phyloP scores from a whole-genome alignment of 2,113 vertebrate genomes.

The Stercorarius parasiticus region DNA sequence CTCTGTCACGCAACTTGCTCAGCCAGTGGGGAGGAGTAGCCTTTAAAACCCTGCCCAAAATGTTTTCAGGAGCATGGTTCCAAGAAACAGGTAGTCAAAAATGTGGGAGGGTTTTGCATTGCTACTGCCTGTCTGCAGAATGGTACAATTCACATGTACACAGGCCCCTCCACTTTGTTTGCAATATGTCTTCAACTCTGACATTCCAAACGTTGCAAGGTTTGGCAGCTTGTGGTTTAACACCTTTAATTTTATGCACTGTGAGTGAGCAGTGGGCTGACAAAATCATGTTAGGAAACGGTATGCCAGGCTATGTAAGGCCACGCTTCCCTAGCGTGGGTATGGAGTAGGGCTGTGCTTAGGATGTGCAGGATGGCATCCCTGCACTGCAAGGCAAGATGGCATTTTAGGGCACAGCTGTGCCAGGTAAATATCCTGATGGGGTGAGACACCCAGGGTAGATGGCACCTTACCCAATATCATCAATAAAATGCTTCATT shows the following conservation, averaged over 20 bases:
- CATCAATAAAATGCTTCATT: neutral
- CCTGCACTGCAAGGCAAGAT: neutral
- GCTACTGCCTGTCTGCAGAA: neutral
- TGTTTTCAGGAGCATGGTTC: neutral
- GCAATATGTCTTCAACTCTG: neutral
- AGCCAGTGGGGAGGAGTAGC: neutral
- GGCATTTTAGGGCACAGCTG: neutral
- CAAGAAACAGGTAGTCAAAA: neutral
- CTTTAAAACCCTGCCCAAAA: neutral
- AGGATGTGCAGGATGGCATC: neutral
- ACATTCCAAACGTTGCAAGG: neutral
- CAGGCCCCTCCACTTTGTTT: neutral
- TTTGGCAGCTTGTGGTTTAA: neutral
- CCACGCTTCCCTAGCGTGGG: neutral
- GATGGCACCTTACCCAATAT: neutral
- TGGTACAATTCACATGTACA: neutral
- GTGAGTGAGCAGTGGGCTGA: neutral
- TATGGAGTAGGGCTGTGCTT: neutral
- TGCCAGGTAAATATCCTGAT: neutral
- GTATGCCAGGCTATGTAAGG: neutral
- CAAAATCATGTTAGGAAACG: neutral
- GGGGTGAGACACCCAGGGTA: neutral
- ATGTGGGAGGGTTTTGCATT: neutral
- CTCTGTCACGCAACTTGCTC: neutral
- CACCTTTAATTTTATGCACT: neutral